Evolutionary conservation across 1,140 invertebrate species (phyloP), one percentile per base, ranked within the genome.

Genomic region (Polypedilum vanderplanki): DNA sequence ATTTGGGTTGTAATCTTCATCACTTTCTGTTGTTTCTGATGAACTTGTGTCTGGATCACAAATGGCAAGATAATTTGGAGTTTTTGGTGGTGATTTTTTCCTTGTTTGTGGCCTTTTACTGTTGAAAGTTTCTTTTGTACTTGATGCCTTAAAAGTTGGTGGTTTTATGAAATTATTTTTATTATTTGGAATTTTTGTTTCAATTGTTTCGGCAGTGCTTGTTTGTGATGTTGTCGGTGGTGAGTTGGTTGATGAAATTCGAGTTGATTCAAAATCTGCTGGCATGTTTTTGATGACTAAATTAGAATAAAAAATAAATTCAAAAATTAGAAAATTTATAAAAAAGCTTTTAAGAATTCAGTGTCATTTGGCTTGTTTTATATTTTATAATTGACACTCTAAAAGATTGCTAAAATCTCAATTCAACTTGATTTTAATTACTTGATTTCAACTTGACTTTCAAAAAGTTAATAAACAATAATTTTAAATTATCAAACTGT

Each of bases 201-300:
- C 33, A 78, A 64, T 33, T 75, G 57, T 33, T 64, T 74, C 18
- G 22, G 5, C 70, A 75, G 40, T 22, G 40, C 33, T 73, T 7
- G 64, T 74, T 22, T 9, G 65, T 7, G n/a, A n/a, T n/a, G n/a
- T n/a, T n/a, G 79, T 78, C 74, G 78, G 77, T 12, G 3, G 74
- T 20, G 0, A 41, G 74, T 65, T 79, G 75, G 75, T 74, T 5
- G 65, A 74, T 7, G 76, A 76, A 70, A 80, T 75, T 0, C 78
- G 78, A 0, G 79, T 81, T 64, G 81, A 81, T 73, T 82, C 80
- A 20, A 82, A 76, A 75, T 76, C 78, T 8, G 74, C 80, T 3
- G 77, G 70, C 22, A 78, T 75, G 73, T 81, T 73, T 18, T 78
- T 75, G 33, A 76, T 77, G n/a, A 77, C 78, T 70, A n/a, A n/a